phyloP scores from a whole-genome alignment of 2,113 vertebrate genomes.

The Pseudolaguvia tuberculata region DNA sequence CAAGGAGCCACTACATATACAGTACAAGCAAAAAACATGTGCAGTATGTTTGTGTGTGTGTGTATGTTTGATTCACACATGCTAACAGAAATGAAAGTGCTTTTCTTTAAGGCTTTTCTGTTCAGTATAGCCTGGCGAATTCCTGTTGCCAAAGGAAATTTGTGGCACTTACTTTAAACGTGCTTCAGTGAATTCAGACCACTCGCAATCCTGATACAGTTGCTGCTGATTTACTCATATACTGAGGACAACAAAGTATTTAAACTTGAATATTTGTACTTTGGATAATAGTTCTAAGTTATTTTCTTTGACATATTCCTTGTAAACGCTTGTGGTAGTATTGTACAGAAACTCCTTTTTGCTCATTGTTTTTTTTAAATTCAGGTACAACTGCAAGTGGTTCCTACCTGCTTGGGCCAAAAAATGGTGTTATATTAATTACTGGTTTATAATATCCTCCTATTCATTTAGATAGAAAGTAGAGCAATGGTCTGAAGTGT shows the following conservation, averaged over 20 bases:
- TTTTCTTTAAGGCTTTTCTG: background rate
- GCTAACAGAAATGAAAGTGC: background rate
- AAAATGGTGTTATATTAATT: constrained; percentile 41
- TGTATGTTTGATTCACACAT: background rate
- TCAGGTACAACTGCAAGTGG: constrained; percentile 37
- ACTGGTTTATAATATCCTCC: background rate
- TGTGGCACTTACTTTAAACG: constrained; percentile 13
- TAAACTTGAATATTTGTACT: constrained; percentile 49
- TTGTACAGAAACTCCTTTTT: constrained; percentile 12
- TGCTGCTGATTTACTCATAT: constrained; percentile 36
- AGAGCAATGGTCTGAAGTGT: constrained; percentile 38
- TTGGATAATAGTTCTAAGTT: background rate
- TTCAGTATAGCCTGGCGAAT: background rate
- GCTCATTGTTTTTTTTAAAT: constrained; percentile 10
- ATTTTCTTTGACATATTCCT: constrained; percentile 16
- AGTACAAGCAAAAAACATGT: no score
- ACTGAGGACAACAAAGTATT: constrained; percentile 13
- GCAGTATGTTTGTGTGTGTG: no score
- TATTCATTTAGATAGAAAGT: constrained; percentile 33
- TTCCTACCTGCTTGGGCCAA: constrained; percentile 37
- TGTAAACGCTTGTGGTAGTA: background rate
- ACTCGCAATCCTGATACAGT: constrained; percentile 17
- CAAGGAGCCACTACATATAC: no score
- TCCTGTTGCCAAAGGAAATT: constrained; percentile 10
- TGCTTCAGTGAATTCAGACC: constrained; percentile 18